Evolutionary conservation across 2,113 vertebrate species (phyloP).

Genomic region (Mustela lutreola): DNA sequence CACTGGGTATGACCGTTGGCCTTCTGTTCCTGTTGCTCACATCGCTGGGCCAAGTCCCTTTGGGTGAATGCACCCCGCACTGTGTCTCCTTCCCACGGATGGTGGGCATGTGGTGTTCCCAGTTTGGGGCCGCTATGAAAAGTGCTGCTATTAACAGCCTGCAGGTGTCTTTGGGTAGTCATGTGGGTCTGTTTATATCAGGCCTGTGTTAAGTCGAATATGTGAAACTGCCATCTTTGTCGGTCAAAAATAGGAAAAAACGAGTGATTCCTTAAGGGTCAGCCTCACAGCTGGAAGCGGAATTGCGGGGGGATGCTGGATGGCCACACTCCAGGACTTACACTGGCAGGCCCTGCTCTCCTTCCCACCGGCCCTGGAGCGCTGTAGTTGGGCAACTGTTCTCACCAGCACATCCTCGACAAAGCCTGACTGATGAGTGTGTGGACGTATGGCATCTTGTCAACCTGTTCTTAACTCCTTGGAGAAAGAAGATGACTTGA

Average conservation of each 20-base stretch:
- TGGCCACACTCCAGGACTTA: rapidly evolving
- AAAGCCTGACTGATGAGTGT: neutral
- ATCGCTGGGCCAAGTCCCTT: neutral
- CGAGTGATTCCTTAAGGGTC: neutral
- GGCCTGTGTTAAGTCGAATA: neutral
- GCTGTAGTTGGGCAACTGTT: neutral
- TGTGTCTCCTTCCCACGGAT: neutral
- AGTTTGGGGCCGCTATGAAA: neutral
- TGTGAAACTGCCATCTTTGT: neutral
- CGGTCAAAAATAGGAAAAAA: neutral
- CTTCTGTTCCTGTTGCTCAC: neutral
- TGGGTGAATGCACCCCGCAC: neutral
- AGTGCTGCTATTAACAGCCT: neutral
- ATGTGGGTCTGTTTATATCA: neutral
- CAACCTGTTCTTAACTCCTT: neutral
- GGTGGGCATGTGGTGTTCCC: neutral
- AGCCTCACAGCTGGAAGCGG: neutral
- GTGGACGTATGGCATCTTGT: neutral
- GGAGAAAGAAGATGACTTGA: neutral
- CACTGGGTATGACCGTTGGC: neutral
- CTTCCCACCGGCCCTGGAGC: rapidly evolving
- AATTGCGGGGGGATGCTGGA: neutral
- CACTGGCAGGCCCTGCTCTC: neutral
- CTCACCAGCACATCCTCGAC: neutral
- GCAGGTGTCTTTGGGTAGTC: neutral